Conservation (phyloP, 2,797 vertebrate species). For the Dendrocincla fuliginosa region DNA sequence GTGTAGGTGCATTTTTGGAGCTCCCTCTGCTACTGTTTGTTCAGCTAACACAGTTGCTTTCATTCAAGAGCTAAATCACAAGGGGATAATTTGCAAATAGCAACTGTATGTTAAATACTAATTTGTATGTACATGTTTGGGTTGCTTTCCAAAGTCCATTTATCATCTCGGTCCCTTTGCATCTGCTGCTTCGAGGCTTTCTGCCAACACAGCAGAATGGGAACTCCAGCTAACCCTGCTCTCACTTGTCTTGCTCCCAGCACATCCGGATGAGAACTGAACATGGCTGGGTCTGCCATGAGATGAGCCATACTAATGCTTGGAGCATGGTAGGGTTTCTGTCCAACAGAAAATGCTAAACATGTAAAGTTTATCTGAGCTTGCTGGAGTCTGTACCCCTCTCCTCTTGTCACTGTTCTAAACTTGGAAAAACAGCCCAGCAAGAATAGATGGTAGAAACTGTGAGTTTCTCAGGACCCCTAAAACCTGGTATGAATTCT, state of each 20-base stretch:
- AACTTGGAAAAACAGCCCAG: neutral
- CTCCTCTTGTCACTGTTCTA: neutral
- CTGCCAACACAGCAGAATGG: constrained; percentile 54
- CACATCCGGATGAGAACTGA: constrained; percentile 24
- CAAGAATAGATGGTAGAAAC: neutral
- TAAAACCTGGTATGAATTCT: neutral
- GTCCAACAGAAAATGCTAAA: constrained; percentile 22
- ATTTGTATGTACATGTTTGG: constrained; percentile 72
- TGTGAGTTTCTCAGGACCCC: neutral
- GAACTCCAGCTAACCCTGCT: constrained; percentile 60
- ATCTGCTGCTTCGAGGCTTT: constrained; percentile 36
- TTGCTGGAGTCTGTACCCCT: neutral
- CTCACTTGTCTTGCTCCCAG: constrained; percentile 40
- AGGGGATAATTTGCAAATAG: constrained; percentile 68
- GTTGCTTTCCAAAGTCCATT: constrained; percentile 65
- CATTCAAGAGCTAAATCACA: constrained; percentile 50
- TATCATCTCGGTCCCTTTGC: constrained; percentile 53
- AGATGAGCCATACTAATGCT: neutral
- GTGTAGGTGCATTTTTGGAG: neutral
- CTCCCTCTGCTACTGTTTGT: constrained; percentile 45
- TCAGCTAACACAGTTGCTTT: constrained; percentile 47
- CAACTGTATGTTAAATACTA: constrained; percentile 69
- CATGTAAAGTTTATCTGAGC: neutral
- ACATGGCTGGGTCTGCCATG: neutral
- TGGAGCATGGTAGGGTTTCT: neutral